Base-by-base conservation (phyloP, 2,888 invertebrate species). In the Altica lythri region DNA sequence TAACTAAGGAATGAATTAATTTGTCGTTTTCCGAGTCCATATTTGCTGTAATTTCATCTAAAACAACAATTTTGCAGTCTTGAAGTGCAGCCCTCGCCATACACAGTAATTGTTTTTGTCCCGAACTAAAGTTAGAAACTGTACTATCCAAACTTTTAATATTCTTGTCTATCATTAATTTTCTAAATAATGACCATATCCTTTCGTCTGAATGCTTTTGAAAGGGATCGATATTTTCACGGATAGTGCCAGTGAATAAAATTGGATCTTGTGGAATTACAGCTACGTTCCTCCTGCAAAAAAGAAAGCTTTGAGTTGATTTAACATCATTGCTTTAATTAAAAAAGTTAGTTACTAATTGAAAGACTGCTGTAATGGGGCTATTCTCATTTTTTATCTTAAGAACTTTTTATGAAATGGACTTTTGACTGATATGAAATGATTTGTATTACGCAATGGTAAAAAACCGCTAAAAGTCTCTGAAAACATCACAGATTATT, bases 1-100 rank as follows among this genome's bases (percentile, higher is more conserved):
- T 65, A 10, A 82, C 80, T 1, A 79, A 79, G 52, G 72, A 66
- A 59, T 82, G 81, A n/a, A 82, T 80, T 46, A 81, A 63, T 2
- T 65, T 70, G 63, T 81, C 80, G 12, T 80, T 81, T 60, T 74
- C 70, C 12, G 73, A 73, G 64, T 81, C 81, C 25, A 81, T 78
- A 65, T 80, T 80, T 3, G 81, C 80, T 1, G 81, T 81, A 1
- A 81, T 81, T 69, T 82, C 82, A 61, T 82, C 81, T 19, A 82
- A 65, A 3, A 82, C 74, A 2, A 82, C 68, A 44, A 82, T 77
- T 53, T 73, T 75, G 58, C 77, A 79, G 34, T 74, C 71, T 43
- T 75, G 67, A 4, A 82, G 70, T 38, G 82, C 73, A 2, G 82
- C 81, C 35, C 82, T 67, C 2, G 80, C 81, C 46, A 82, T 70